Percentiles rank a stretch among this genome's conserved stretches.
phyloP scores from a whole-genome alignment of 2,888 invertebrate species.

The Cephalotes varians region DNA sequence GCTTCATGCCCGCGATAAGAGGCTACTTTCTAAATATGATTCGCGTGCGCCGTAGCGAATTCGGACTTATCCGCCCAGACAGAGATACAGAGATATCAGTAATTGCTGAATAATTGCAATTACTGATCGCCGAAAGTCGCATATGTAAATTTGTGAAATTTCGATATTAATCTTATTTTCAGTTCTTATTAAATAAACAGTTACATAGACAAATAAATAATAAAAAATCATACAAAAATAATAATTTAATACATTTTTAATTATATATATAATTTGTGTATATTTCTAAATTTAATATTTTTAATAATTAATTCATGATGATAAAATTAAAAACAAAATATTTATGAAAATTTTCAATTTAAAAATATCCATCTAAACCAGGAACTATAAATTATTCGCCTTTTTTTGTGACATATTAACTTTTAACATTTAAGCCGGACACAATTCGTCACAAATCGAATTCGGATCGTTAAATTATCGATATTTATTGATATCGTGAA shows the following conservation, averaged over 20 bases:
- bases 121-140: constrained; percentile 34
- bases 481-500: constrained; percentile 14
- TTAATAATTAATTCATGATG: neutral
- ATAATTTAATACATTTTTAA: neutral
- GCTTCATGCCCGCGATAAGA: constrained; percentile 20
- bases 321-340: neutral
- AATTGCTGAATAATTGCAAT: constrained; percentile 51
- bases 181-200: neutral
- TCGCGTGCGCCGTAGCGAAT: constrained; percentile 48
- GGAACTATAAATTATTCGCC: neutral
- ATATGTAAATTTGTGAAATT: neutral
- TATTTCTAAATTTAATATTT: neutral
- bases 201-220: neutral
- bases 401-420: neutral
- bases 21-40: constrained; percentile 61
- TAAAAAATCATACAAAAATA: neutral
- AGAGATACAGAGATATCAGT: constrained; percentile 40
- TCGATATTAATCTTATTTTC: neutral
- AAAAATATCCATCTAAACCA: neutral
- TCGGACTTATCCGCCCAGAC: constrained; percentile 51
- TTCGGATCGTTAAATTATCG: neutral
- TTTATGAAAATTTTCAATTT: neutral
- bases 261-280: too few species aligned
- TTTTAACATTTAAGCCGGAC: constrained; percentile 26
- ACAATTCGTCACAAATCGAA: neutral